A percentile compares a stretch with the other conserved stretches of the same genome.
Evolutionary conservation across 2,888 invertebrate genomes (phyloP).

Genomic region (Taphrorychus bicolor): DNA sequence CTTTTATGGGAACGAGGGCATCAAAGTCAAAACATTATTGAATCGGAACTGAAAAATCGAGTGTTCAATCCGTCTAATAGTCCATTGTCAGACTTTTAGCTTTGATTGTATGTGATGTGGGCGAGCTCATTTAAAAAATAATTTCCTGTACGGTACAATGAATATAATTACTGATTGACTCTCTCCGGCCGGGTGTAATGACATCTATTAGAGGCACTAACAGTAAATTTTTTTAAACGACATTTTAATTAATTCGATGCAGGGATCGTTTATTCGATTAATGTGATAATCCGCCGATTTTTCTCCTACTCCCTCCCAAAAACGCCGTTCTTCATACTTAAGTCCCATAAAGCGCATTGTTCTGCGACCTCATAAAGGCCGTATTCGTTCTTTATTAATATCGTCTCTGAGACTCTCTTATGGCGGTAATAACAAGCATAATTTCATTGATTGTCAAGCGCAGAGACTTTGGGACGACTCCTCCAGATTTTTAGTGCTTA

Average conservation of each 20-base stretch:
- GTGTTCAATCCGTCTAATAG: conserved; percentile 53
- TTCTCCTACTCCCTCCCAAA: not conserved
- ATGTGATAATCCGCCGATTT: not conserved
- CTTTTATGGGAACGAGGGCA: conserved; percentile 27
- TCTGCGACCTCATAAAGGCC: conserved; percentile 21
- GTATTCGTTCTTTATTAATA: conserved; percentile 37
- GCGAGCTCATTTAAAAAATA: conserved; percentile 61
- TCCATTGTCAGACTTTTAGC: conserved; percentile 61
- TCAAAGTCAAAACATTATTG: conserved; percentile 54
- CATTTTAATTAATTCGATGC: conserved; percentile 40
- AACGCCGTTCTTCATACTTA: not conserved
- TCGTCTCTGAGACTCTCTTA: conserved; percentile 24
- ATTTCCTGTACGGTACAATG: conserved; percentile 60
- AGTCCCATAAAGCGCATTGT: conserved; percentile 27
- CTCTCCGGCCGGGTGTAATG: conserved; percentile 57
- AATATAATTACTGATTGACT: conserved; percentile 61
- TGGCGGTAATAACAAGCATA: conserved; percentile 41
- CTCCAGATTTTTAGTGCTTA: not conserved
- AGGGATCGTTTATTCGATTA: conserved; percentile 25
- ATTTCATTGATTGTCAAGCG: conserved; percentile 40
- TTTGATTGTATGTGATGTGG: conserved; percentile 60
- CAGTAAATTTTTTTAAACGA: conserved; percentile 42
- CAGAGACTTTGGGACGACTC: conserved; percentile 34
- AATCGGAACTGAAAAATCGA: conserved; percentile 42
- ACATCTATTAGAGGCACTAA: conserved; percentile 55